phyloP scores from a whole-genome alignment of 2,113 vertebrate genomes.

The Columba livia region DNA sequence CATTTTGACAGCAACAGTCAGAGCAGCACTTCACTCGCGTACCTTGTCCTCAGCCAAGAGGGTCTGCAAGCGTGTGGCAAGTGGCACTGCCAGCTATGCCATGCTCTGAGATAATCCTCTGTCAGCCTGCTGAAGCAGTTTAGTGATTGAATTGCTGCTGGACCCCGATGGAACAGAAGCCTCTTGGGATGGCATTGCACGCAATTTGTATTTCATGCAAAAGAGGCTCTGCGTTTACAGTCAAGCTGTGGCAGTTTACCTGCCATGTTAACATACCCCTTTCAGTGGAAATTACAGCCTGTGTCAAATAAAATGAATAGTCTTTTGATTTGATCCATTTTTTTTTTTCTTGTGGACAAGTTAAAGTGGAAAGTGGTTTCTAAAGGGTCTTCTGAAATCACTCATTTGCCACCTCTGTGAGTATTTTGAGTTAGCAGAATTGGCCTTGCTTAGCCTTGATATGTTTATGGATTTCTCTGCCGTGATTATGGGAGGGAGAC shows the following conservation, averaged over 20 bases:
- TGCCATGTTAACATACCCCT: neutral
- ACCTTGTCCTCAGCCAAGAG: neutral
- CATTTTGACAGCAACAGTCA: neutral
- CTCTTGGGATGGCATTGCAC: neutral
- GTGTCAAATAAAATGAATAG: neutral
- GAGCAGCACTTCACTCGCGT: neutral
- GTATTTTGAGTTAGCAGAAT: neutral
- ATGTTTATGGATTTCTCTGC: neutral
- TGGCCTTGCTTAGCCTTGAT: neutral
- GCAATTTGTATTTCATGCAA: neutral
- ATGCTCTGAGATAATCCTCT: accelerated
- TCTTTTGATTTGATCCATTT: neutral
- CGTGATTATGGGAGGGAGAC: neutral
- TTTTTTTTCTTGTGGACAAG: neutral
- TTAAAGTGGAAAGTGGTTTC: neutral
- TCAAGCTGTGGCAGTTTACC: neutral
- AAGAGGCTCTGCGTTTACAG: neutral
- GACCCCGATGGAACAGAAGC: neutral
- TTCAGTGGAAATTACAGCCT: neutral
- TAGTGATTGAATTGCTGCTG: neutral
- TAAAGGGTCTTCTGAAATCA: neutral
- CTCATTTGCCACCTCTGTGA: neutral
- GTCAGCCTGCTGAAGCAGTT: neutral
- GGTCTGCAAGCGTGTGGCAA: accelerated
- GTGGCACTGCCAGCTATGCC: neutral